phyloP scores from a whole-genome alignment of 2,888 invertebrate genomes.

The Lacanobia oleracea region DNA sequence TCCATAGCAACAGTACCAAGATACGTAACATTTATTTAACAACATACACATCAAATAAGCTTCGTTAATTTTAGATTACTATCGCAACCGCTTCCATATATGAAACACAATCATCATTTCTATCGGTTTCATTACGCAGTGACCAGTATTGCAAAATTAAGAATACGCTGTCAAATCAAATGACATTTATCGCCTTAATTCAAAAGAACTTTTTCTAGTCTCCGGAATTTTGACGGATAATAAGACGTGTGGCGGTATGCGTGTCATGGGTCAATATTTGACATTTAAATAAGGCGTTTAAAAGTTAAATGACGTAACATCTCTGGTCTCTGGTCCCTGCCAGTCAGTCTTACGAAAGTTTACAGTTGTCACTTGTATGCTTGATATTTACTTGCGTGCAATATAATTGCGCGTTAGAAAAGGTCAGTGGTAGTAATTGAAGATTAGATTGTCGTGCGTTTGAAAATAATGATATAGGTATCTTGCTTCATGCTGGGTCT shows the following conservation, averaged over 20 bases:
- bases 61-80: constrained; percentile 57
- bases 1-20: constrained; percentile 37
- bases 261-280: constrained; percentile 87
- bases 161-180: constrained; percentile 51
- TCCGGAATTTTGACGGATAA: constrained; percentile 48
- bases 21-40: constrained; percentile 58
- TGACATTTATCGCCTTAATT: constrained; percentile 52
- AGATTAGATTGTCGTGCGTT: constrained; percentile 74
- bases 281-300: constrained; percentile 80
- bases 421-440: constrained; percentile 79
- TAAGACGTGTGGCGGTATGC: constrained; percentile 79
- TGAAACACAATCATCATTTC: constrained; percentile 38
- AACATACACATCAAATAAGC: constrained; percentile 50
- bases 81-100: constrained; percentile 48
- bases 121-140: constrained; percentile 21
- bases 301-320: constrained; percentile 80
- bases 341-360: constrained; percentile 77
- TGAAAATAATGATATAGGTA: constrained; percentile 69
- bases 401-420: constrained; percentile 78
- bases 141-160: constrained; percentile 38
- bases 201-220: constrained; percentile 14
- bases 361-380: constrained; percentile 77
- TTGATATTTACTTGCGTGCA: constrained; percentile 80
- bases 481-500: constrained; percentile 49
- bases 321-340: constrained; percentile 56